These are phyloP conservation scores for Lasioglossum oenotherae DNA, from an alignment of 2,888 invertebrate species.

Conservation along the genomic window DNA sequence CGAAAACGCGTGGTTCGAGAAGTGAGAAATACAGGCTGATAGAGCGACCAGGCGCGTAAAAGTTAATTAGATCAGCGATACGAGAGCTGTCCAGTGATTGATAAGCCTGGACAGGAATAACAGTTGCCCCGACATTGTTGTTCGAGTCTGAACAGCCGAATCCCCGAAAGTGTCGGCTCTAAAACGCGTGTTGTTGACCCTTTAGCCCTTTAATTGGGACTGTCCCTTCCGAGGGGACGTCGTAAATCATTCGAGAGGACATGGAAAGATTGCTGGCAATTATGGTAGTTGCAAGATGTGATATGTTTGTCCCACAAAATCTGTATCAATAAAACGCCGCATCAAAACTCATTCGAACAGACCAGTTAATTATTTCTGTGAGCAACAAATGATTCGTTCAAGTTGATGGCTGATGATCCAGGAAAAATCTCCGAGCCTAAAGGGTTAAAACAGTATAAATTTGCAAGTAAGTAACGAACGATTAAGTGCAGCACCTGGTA, in stretches of 20 bases:
- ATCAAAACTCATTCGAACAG: background rate
- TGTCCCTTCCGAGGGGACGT: background rate
- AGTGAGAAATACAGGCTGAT: background rate
- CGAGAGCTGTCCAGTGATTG: conserved; percentile 1
- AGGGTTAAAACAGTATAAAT: background rate
- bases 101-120: conserved; percentile 1
- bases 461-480: background rate
- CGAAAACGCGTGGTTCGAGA: background rate
- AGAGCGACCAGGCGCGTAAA: background rate
- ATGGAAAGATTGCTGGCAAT: background rate
- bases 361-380: background rate
- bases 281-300: background rate
- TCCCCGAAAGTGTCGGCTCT: background rate
- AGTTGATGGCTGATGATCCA: background rate
- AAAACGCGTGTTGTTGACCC: background rate
- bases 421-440: background rate
- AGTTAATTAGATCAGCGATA: conserved; percentile 9
- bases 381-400: background rate
- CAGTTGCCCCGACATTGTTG: background rate
- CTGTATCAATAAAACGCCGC: background rate
- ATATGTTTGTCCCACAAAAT: background rate
- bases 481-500: no score
- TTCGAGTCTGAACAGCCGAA: background rate
- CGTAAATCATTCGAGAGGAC: background rate
- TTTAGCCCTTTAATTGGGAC: background rate